phyloP scores from a whole-genome alignment of 2,797 vertebrate species.

The Fistularia tabacaria region DNA sequence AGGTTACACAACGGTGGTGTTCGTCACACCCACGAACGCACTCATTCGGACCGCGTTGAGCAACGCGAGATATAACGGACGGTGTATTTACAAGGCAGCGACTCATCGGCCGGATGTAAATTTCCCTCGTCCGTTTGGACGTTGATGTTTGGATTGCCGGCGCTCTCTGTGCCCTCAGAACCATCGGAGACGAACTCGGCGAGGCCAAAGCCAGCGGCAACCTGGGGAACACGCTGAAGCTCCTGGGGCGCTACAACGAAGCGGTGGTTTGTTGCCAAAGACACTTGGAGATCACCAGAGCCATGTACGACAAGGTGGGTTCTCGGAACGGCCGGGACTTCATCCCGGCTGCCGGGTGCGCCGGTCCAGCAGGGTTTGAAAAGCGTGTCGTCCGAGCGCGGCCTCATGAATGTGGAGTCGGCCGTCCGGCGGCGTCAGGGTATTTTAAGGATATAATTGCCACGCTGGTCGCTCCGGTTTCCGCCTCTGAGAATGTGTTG shows the following conservation, averaged over 20 bases:
- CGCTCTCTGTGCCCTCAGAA: constrained; percentile 66
- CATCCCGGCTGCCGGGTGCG: too few species aligned
- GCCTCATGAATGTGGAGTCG: too few species aligned
- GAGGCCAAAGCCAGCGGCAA: constrained; percentile 98
- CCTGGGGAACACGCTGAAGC: constrained; percentile 94
- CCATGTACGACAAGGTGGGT: constrained; percentile 89
- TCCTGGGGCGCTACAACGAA: constrained; percentile 93
- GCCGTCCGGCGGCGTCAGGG: constrained; percentile 40
- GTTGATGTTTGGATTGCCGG: too few species aligned
- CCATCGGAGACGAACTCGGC: constrained; percentile 89
- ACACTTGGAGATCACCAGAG: constrained; percentile 91
- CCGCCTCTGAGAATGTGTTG: constrained; percentile 54
- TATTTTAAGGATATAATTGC: constrained; percentile 73
- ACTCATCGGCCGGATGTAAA: too few species aligned
- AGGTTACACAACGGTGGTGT: background rate
- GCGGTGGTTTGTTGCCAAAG: constrained; percentile 92
- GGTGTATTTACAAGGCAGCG: too few species aligned
- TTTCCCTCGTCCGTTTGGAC: too few species aligned
- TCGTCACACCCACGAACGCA: too few species aligned
- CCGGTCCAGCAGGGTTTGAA: too few species aligned
- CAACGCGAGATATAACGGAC: too few species aligned
- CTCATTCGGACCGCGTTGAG: too few species aligned
- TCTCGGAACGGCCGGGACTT: background rate
- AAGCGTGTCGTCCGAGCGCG: too few species aligned
- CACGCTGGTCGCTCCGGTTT: constrained; percentile 54